These are phyloP conservation scores for Xiphorhynchus elegans DNA, from an alignment of 2,113 vertebrate species.

Conservation along the genomic window DNA sequence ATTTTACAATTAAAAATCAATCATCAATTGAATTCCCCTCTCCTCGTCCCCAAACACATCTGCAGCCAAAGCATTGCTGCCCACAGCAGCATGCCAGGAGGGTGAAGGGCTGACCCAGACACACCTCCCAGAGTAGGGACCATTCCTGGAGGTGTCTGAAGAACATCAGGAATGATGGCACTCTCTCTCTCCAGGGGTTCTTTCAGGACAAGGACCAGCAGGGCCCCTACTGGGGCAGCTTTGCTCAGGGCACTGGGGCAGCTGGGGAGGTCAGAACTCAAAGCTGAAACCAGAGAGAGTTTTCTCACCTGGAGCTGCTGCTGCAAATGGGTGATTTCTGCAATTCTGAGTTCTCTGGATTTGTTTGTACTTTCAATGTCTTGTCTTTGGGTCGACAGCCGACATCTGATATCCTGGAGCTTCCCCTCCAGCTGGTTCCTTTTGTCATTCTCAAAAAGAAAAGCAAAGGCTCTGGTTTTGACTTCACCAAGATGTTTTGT, in stretches of 20 bases:
- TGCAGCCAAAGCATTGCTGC: not conserved
- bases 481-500: not conserved
- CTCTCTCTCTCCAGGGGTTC: not conserved
- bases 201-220: not conserved
- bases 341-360: constrained; percentile 90
- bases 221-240: not conserved
- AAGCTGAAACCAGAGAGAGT: not conserved
- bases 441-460: constrained; percentile 88
- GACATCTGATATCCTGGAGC: constrained; percentile 93
- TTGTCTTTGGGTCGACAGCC: constrained; percentile 88
- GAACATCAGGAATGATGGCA: not conserved
- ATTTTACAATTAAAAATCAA: not conserved
- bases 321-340: constrained; percentile 94
- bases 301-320: constrained; percentile 91
- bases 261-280: not conserved
- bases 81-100: not conserved
- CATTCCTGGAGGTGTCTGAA: not conserved
- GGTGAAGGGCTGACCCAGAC: not conserved
- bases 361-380: constrained; percentile 97
- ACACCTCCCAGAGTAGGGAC: not conserved
- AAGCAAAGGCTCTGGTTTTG: not conserved
- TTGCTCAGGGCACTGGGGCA: not conserved
- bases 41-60: not conserved
- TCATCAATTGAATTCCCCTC: not conserved
- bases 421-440: constrained; percentile 95